Evolutionary conservation across 2,888 invertebrate species (phyloP).

Genomic region (Lithodes maja): DNA sequence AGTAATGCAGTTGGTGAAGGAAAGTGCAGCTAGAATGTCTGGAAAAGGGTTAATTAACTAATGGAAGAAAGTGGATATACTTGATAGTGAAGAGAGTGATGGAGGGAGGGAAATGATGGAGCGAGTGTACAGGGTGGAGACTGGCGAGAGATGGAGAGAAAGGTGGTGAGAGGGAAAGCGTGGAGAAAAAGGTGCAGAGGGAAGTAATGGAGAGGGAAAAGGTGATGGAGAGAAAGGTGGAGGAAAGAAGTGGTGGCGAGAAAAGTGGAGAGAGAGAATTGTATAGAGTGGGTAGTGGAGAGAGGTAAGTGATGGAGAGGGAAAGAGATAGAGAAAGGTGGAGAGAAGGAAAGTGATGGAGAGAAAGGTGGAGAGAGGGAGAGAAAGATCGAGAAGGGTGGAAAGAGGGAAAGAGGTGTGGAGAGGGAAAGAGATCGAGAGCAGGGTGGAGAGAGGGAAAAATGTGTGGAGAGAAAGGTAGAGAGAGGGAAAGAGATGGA

Average conservation of each 20-base stretch:
- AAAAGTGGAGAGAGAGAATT: not conserved
- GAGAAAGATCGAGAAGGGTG: not conserved
- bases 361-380: not conserved
- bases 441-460: not conserved
- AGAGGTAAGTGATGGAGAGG: not conserved
- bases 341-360: not conserved
- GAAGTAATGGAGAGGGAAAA: not conserved
- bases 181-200: not conserved
- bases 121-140: not conserved
- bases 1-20: too few species aligned
- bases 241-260: not conserved
- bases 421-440: not conserved
- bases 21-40: too few species aligned
- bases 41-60: too few species aligned
- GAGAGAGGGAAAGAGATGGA: not conserved
- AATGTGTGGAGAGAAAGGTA: not conserved
- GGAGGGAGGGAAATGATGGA: not conserved
- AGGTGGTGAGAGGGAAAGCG: not conserved
- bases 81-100: not conserved
- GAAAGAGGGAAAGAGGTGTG: not conserved
- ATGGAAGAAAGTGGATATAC: too few species aligned
- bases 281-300: not conserved
- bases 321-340: not conserved
- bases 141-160: not conserved
- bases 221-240: not conserved